Conservation (phyloP, 2,888 invertebrate genomes). For the Heliconius ethilla region DNA sequence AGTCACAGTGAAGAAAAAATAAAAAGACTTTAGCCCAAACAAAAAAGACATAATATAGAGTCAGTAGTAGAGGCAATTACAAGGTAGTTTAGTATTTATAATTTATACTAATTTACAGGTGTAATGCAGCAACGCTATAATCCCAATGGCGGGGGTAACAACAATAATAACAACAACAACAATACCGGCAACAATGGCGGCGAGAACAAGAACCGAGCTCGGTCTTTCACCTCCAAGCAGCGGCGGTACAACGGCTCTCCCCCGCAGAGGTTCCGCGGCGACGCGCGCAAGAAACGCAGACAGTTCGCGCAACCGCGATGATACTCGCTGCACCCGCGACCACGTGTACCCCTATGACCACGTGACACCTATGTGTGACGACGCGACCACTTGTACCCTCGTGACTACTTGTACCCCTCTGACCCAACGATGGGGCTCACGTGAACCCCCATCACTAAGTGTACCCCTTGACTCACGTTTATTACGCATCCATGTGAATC, state of each 20-base stretch:
- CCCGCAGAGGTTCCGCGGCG: slow-evolving; percentile 46
- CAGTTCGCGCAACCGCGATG: slow-evolving; percentile 62
- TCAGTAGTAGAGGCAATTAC: too few relatives aligned
- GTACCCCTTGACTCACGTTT: too few relatives aligned
- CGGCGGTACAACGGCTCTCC: slow-evolving; percentile 57
- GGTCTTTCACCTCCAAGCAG: slow-evolving; percentile 59
- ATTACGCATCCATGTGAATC: too few relatives aligned
- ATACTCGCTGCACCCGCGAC: slow-evolving; percentile 42
- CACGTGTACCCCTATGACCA: background rate
- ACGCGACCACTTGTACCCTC: background rate
- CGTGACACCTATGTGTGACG: slow-evolving; percentile 11
- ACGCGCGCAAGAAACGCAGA: slow-evolving; percentile 59
- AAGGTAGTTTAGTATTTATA: too few relatives aligned
- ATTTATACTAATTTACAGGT: slow-evolving; percentile 49
- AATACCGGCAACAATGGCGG: background rate
- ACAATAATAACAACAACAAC: slow-evolving; percentile 45
- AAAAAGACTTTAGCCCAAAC: too few relatives aligned
- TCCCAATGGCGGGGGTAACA: slow-evolving; percentile 42
- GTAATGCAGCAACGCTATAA: slow-evolving; percentile 68
- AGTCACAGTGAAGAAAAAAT: too few relatives aligned
- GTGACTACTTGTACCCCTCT: background rate
- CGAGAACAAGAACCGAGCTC: slow-evolving; percentile 51
- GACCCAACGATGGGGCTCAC: background rate
- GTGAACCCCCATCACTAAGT: background rate
- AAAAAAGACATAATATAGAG: too few relatives aligned